Percentiles rank a stretch among this genome's conserved stretches.
Conservation (phyloP, 2,797 vertebrate genomes). For the Lagocephalus sceleratus region DNA sequence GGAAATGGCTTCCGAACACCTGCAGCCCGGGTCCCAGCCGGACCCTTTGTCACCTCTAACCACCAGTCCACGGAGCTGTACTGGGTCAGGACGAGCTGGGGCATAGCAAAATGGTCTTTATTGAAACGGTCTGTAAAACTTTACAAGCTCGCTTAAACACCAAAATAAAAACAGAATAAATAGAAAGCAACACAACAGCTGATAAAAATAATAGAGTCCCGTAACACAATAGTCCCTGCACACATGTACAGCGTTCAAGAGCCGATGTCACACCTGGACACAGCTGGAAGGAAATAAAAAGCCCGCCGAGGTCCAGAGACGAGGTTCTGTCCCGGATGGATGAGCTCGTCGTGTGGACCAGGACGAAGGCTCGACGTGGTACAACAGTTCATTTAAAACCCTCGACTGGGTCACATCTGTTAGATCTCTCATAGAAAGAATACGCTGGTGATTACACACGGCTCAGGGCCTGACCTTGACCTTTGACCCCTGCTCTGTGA, state of each 20-base stretch:
- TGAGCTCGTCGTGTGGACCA: no score
- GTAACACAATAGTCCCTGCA: conserved; percentile 22
- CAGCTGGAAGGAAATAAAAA: conserved; percentile 10
- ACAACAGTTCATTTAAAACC: conserved; percentile 48
- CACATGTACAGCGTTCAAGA: conserved; percentile 35
- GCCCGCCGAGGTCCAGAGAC: conserved; percentile 25
- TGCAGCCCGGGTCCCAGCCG: no score
- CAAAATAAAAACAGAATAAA: conserved; percentile 65
- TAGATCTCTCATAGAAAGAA: conserved; percentile 78
- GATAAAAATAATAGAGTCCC: conserved; percentile 34
- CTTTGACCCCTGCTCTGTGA: conserved; percentile 20
- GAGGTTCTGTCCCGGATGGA: conserved; percentile 20
- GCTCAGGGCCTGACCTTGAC: conserved; percentile 15
- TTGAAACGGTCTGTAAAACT: conserved; percentile 64
- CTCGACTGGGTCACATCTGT: conserved; percentile 62
- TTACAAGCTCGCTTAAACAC: conserved; percentile 60
- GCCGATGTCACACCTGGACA: conserved; percentile 21
- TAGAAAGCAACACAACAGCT: conserved; percentile 59
- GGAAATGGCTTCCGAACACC: no score
- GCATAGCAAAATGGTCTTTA: conserved; percentile 50
- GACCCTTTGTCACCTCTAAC: no score
- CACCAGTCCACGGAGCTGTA: no score
- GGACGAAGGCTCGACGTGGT: conserved; percentile 31
- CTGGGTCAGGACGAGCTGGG: no score
- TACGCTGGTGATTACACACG: conserved; percentile 9